Percentiles rank a stretch among this genome's conserved stretches.
These are phyloP conservation scores for Plemyria rubiginata DNA, from an alignment of 2,888 invertebrate genomes.

Conservation along the genomic window DNA sequence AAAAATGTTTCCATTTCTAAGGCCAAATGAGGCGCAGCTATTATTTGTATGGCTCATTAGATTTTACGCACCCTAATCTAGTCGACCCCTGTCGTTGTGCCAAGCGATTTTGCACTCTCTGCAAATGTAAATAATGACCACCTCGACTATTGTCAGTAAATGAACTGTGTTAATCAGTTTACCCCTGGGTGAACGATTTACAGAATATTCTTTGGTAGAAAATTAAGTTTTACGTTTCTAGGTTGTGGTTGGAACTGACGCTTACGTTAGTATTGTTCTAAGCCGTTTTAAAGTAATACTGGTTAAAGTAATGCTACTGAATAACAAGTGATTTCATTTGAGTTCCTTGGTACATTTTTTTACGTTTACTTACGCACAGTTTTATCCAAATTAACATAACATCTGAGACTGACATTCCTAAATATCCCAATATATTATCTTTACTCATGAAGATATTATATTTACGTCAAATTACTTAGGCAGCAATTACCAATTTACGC, in stretches of 20 bases:
- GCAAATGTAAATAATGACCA: conserved; percentile 60
- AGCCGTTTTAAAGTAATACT: too few species aligned
- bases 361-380: too few species aligned
- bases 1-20: conserved; percentile 41
- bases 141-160: conserved; percentile 57
- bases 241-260: not conserved
- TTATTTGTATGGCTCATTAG: conserved; percentile 72
- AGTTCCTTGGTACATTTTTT: too few species aligned
- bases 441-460: too few species aligned
- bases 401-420: too few species aligned
- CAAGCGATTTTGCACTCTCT: conserved; percentile 66
- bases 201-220: conserved; percentile 9
- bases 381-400: too few species aligned
- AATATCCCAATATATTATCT: too few species aligned
- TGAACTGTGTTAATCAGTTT: conserved; percentile 66
- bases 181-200: conserved; percentile 60
- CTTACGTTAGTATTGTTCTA: too few species aligned
- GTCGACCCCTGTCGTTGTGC: conserved; percentile 50
- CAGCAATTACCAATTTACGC: too few species aligned
- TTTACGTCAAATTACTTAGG: too few species aligned
- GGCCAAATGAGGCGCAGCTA: conserved; percentile 66
- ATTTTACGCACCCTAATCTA: conserved; percentile 68
- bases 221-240: conserved; percentile 1
- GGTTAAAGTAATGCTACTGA: too few species aligned
- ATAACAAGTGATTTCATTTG: too few species aligned